phyloP scores from a whole-genome alignment of 2,888 invertebrate species.

The Drosophila sordidula region DNA sequence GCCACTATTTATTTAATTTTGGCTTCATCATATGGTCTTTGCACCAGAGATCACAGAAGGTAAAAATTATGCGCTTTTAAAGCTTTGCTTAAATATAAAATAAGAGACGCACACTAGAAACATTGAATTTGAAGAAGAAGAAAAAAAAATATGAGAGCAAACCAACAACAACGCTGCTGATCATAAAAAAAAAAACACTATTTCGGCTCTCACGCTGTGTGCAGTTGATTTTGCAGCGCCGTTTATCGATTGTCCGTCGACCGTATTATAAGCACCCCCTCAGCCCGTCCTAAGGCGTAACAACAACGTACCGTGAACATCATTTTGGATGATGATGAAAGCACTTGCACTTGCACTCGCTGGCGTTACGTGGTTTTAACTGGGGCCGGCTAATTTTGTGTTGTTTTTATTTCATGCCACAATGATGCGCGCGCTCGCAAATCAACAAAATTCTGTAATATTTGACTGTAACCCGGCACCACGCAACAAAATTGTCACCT shows the following conservation, averaged over 20 bases:
- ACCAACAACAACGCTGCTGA: conserved; percentile 9
- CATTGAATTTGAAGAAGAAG: not conserved
- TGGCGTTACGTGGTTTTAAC: conserved; percentile 50
- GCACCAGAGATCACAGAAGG: not conserved
- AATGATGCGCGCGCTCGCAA: conserved; percentile 46
- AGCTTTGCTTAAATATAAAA: not conserved
- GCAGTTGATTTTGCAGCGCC: conserved; percentile 41
- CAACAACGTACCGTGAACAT: conserved; percentile 82
- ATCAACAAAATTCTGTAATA: conserved; percentile 62
- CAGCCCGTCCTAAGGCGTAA: conserved; percentile 37
- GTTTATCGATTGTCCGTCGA: conserved; percentile 69
- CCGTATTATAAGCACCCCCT: conserved; percentile 43
- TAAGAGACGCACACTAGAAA: not conserved
- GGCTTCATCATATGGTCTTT: not conserved
- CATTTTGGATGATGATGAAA: conserved; percentile 62
- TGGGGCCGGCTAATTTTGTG: conserved; percentile 30
- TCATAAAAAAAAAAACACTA: conserved; percentile 18
- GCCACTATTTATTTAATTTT: no score
- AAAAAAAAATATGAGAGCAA: conserved; percentile 2
- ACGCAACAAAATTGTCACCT: conserved; percentile 73
- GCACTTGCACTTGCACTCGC: conserved; percentile 23
- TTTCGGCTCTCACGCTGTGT: conserved; percentile 14
- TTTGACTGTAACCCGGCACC: conserved; percentile 78
- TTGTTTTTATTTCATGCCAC: conserved; percentile 61
- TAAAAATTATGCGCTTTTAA: not conserved